Percentiles rank a stretch among this genome's conserved stretches.
Evolutionary conservation across 2,888 invertebrate species (phyloP).

Genomic region (Sinodicranocentrus sp.): DNA sequence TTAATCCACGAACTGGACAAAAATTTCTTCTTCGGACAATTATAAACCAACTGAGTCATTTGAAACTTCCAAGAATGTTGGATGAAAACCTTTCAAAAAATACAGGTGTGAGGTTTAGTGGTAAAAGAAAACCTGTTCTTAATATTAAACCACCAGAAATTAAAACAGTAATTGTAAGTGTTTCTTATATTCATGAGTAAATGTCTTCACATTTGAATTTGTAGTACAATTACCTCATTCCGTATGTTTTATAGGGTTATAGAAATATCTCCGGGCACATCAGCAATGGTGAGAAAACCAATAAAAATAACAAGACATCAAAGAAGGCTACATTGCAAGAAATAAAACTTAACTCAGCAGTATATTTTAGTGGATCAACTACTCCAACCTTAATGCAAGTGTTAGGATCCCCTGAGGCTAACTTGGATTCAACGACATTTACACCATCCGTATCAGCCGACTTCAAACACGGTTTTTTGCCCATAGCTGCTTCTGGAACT

Average conservation of each 20-base stretch:
- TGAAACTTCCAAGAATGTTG: conserved; percentile 34
- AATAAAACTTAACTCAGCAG: neutral
- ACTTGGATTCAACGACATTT: conserved; percentile 6
- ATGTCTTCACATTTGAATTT: neutral
- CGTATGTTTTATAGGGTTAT: neutral
- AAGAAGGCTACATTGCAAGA: neutral
- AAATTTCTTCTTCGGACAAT: conserved; percentile 41
- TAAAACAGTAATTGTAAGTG: neutral
- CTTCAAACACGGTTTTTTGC: neutral
- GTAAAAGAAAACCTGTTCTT: conserved; percentile 25
- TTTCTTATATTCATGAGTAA: neutral
- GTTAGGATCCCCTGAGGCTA: conserved; percentile 11
- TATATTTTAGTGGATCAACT: neutral
- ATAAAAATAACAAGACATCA: neutral
- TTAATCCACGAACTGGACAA: conserved; percentile 40
- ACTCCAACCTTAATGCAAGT: conserved; percentile 40
- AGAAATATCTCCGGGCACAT: conserved; percentile 27
- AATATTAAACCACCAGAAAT: conserved; percentile 22
- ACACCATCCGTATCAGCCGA: neutral
- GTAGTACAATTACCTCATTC: neutral
- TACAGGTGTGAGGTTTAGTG: conserved; percentile 41
- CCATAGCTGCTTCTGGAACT: neutral
- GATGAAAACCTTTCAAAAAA: conserved; percentile 8
- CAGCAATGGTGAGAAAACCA: conserved; percentile 12
- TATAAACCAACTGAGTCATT: neutral